Conservation (phyloP, 92 coral and sea anemone species). For the Zoanthus sansibaricus region DNA sequence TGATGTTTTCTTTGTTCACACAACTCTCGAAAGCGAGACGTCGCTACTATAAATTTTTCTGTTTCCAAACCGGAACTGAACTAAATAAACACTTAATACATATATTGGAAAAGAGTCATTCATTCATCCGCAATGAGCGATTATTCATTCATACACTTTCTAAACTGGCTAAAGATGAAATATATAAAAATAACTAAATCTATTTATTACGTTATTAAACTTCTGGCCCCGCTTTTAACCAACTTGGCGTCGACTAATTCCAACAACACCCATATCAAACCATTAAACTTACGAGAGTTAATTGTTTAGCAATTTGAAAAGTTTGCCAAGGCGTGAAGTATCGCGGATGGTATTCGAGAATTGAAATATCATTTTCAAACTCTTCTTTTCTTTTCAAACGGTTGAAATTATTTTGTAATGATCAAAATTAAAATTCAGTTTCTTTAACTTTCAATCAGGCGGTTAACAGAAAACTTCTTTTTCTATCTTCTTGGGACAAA, state of each 20-base stretch:
- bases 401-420: not conserved
- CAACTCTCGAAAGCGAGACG: too few species aligned
- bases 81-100: not conserved
- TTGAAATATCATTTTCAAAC: not conserved
- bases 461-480: conserved; percentile 5
- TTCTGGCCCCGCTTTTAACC: not conserved
- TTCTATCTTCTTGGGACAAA: not conserved
- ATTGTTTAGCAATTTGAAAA: not conserved
- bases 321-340: conserved; percentile 25
- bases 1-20: too few species aligned
- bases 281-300: conserved; percentile 14
- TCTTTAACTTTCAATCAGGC: not conserved
- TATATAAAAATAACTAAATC: not conserved
- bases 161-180: not conserved
- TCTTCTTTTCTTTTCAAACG: not conserved
- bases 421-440: not conserved
- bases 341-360: not conserved
- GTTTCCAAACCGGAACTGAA: too few species aligned
- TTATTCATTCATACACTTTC: not conserved
- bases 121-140: not conserved
- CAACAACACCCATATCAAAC: conserved; percentile 19
- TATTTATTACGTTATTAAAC: not conserved
- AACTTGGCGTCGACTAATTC: not conserved
- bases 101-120: not conserved
- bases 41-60: too few species aligned